Conservation (phyloP, 2,113 vertebrate species). For the Oreochromis aureus region DNA sequence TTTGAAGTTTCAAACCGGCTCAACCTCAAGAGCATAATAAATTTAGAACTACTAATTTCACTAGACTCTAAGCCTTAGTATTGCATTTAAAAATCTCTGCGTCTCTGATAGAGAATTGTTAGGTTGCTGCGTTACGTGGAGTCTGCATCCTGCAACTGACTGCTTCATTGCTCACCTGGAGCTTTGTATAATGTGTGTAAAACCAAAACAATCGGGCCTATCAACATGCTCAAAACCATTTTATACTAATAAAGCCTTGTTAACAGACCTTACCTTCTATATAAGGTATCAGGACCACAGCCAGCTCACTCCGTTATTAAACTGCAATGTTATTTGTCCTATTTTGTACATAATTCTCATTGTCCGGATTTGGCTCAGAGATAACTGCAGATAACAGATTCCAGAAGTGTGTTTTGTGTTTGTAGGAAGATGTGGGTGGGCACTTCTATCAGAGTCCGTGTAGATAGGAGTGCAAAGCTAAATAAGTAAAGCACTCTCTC, state of each 20-base stretch:
- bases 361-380: not conserved
- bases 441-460: not conserved
- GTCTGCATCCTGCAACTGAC: not conserved
- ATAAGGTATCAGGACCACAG: not conserved
- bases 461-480: not conserved
- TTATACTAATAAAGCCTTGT: not conserved
- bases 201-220: not conserved
- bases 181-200: not conserved
- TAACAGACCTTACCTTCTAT: not conserved
- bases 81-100: not conserved
- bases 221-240: not conserved
- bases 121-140: not conserved
- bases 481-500: not conserved
- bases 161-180: not conserved
- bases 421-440: not conserved
- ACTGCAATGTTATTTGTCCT: not conserved
- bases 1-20: slow-evolving; percentile 15
- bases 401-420: not conserved
- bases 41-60: not conserved
- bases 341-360: not conserved
- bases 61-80: not conserved
- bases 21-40: not conserved
- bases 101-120: not conserved
- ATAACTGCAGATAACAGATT: not conserved
- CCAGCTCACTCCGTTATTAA: not conserved